phyloP scores from a whole-genome alignment of 2,888 invertebrate genomes.

The Mythimna loreyi region DNA sequence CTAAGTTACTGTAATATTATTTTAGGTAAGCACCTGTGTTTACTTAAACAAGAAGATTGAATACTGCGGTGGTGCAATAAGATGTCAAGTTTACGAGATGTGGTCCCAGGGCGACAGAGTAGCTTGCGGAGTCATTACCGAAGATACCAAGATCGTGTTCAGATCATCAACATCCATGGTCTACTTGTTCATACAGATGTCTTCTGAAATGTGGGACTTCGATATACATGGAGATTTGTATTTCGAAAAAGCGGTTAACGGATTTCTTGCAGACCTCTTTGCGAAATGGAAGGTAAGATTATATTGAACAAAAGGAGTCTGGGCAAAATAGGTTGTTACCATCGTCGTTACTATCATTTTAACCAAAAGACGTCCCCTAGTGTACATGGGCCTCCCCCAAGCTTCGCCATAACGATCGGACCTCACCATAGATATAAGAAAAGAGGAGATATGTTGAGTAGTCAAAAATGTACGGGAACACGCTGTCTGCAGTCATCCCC shows the following conservation, averaged over 20 bases:
- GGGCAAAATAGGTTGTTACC: not conserved
- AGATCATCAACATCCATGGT: constrained; percentile 99
- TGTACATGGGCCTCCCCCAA: no score
- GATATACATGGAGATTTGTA: constrained; percentile 99
- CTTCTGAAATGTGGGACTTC: constrained; percentile 99
- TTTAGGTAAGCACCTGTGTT: constrained; percentile 96
- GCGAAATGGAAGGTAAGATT: constrained; percentile 96
- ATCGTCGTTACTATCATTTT: no score
- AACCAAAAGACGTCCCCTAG: no score
- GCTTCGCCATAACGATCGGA: no score
- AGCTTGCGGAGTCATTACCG: constrained; percentile 98
- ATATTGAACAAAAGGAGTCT: not conserved
- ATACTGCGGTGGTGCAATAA: constrained; percentile 95
- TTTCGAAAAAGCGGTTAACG: constrained; percentile 99
- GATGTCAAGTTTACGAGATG: constrained; percentile 98
- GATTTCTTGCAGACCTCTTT: constrained; percentile 98
- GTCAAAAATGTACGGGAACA: no score
- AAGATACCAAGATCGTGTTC: constrained; percentile 99
- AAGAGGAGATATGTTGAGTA: no score
- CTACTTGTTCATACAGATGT: constrained; percentile 99
- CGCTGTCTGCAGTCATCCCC: no score
- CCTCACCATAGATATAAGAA: no score
- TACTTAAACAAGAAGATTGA: constrained; percentile 98
- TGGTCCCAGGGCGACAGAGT: constrained; percentile 99
- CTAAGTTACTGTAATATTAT: constrained; percentile 42